These are phyloP conservation scores for Zaprionus obscuricornis DNA, from an alignment of 2,888 invertebrate genomes.

Conservation along the genomic window DNA sequence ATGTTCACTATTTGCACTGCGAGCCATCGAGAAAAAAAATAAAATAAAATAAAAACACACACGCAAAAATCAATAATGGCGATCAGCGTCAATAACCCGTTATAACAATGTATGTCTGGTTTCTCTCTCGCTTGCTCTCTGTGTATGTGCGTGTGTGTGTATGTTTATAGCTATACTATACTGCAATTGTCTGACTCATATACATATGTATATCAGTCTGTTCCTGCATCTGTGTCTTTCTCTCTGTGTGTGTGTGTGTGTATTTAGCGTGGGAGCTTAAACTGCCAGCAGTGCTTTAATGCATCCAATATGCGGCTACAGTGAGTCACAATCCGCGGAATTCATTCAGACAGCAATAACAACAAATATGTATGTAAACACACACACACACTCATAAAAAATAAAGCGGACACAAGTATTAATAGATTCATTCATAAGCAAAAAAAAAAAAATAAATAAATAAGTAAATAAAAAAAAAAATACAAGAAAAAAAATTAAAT, in stretches of 20 bases:
- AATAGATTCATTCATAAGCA: no score
- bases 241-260: not conserved
- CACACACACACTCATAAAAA: not conserved
- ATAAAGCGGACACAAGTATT: no score
- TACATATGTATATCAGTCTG: not conserved
- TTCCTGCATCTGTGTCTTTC: no score
- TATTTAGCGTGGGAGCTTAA: constrained; percentile 43
- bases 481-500: no score
- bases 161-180: not conserved
- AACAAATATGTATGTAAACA: not conserved
- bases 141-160: not conserved
- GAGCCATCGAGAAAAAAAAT: constrained; percentile 15
- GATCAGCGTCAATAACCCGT: constrained; percentile 38
- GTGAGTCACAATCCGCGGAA: constrained; percentile 40
- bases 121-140: not conserved
- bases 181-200: not conserved
- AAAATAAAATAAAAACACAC: constrained; percentile 12
- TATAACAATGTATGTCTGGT: constrained; percentile 1
- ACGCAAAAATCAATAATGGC: not conserved
- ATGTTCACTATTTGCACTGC: constrained; percentile 30
- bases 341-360: not conserved
- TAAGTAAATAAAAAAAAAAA: no score
- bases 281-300: constrained; percentile 17
- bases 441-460: no score
- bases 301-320: constrained; percentile 13